Base-by-base conservation (phyloP, 2,113 vertebrate species). In the Macaca nemestrina region DNA sequence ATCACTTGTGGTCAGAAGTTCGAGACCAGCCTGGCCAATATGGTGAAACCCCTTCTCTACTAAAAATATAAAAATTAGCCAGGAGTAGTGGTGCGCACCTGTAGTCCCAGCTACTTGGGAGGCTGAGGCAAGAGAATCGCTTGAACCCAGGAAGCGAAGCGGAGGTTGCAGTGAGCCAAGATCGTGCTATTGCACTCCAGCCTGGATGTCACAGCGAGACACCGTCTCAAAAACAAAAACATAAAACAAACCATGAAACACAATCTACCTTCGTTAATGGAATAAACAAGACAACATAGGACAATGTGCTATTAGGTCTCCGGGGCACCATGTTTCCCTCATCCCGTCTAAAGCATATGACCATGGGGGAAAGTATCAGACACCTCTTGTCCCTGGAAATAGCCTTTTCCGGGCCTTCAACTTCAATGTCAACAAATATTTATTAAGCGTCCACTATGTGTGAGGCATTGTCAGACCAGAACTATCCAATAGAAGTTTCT, bases 381-480 rank as follows among this genome's bases (percentile, higher is more conserved):
- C 8, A 22, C 30, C 25, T 52, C 45, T 70, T 55, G 48, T 43
- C 14, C 32, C 38, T 88, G 5, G 45, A 90, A 95, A 70, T 48
- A 94, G 38, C 4, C 76, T 93, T 83, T 92, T 88, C 43, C 18
- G 40, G 52, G 45, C 8, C 43, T 94, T 96, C 55, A 87, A 50
- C 64, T 95, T 93, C 50, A 94, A 72, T 50, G 81, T 94, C 78
- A 80, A 30, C n/a, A 90, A 94, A 64, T 64, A 90, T n/a, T 64
- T 68, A 92, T 38, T 89, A 85, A 89, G 11, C 64, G 20, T 30
- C 23, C 90, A 52, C 73, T 91, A 38, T 76, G 81, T 81, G 38
- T n/a, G 23, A 48, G 52, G 43, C 70, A n/a, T 11, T 23, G 20
- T n/a, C 20, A 86, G 50, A 38, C 10, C 50, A 88, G n/a, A 23